These are phyloP conservation scores for Numenius phaeopus DNA, from an alignment of 2,797 vertebrate genomes.

Conservation along the genomic window DNA sequence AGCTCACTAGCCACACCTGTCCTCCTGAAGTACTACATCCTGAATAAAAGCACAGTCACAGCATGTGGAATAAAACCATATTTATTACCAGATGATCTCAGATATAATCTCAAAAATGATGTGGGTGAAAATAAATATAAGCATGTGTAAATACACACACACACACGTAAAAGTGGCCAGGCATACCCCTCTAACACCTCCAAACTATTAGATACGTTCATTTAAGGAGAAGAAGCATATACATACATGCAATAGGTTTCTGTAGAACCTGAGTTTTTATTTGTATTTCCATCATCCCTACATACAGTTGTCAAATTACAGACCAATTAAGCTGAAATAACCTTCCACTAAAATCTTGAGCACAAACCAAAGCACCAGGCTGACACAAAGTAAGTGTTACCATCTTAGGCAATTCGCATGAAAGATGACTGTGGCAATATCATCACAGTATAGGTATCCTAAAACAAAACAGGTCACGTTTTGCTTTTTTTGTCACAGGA, in stretches of 20 bases:
- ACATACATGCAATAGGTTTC: background rate
- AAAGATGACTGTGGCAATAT: constrained; percentile 74
- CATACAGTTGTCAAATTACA: background rate
- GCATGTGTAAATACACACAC: background rate
- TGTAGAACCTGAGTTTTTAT: background rate
- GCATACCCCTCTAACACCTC: background rate
- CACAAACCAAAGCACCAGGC: constrained; percentile 31
- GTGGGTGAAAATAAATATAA: background rate
- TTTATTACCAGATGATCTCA: background rate
- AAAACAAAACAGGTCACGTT: constrained; percentile 79
- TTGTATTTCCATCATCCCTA: background rate
- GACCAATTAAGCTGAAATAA: constrained; percentile 23
- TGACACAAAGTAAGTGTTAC: constrained; percentile 60
- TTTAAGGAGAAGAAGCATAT: background rate
- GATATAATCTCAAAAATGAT: background rate
- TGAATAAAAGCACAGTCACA: background rate
- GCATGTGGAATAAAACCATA: background rate
- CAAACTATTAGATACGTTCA: background rate
- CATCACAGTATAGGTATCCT: constrained; percentile 46
- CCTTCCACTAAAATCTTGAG: constrained; percentile 33
- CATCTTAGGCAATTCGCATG: constrained; percentile 41
- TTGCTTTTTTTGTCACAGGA: constrained; percentile 77
- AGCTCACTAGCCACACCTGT: background rate
- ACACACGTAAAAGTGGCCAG: background rate
- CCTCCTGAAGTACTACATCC: constrained; percentile 1